Percentiles rank a stretch among this genome's conserved stretches.
phyloP scores from a whole-genome alignment of 2,113 vertebrate species.

The Chaetops frenatus region DNA sequence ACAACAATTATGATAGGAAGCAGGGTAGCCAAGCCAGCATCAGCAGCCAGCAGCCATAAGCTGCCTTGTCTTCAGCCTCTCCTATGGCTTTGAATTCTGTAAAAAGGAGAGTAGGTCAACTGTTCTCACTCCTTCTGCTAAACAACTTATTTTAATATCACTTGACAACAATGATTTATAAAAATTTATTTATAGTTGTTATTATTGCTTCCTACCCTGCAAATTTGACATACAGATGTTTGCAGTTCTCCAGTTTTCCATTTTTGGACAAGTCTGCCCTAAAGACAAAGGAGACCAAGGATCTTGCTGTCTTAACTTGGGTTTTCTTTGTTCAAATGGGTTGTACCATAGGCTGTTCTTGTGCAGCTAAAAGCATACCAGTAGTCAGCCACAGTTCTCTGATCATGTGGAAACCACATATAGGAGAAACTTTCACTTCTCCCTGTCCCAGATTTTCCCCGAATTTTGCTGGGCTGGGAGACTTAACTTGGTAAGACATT shows the following conservation, averaged over 20 bases:
- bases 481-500: background rate
- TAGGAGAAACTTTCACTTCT: background rate
- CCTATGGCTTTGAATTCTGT: background rate
- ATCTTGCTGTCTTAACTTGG: background rate
- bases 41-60: rapidly evolving
- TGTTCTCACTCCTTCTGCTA: background rate
- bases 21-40: background rate
- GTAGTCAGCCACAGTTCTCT: background rate
- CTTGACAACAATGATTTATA: background rate
- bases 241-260: background rate
- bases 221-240: background rate
- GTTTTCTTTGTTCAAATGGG: background rate
- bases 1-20: background rate
- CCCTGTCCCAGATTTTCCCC: background rate
- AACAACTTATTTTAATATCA: background rate
- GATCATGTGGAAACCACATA: background rate
- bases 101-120: background rate
- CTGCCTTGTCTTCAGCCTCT: background rate
- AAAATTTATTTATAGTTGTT: background rate
- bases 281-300: background rate
- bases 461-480: background rate
- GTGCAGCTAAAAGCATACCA: background rate
- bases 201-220: background rate
- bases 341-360: background rate
- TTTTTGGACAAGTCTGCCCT: background rate